Evolutionary conservation across 2,113 vertebrate genomes (phyloP), one percentile per base, ranked within the genome.

Genomic region (Vulpes lagopus): DNA sequence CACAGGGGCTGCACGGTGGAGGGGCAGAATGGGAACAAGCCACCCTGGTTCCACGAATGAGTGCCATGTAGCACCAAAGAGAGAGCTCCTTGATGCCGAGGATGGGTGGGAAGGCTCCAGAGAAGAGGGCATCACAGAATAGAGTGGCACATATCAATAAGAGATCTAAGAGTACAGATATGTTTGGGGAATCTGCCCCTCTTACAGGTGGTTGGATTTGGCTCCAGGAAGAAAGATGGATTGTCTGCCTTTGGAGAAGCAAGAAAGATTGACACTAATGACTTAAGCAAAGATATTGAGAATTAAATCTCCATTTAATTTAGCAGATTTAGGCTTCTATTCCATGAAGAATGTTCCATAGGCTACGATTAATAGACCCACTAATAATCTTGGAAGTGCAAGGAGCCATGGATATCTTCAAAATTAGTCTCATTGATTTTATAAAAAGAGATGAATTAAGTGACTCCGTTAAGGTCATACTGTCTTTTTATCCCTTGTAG

Each of bases 11-110:
- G 4, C 53, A 1, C 8, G 14, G 1, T 27, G 49, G 43, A 25
- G 15, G n/a, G 3, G 25, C 8, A 55, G 30, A n/a, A 0, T 27
- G 51, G 14, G 12, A 62, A 60, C 4, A 60, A 30, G 35, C 5
- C 20, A 8, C 16, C 22, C 38, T 32, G 9, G 25, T 15, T 51
- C 57, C 2, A 4, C 0, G 17, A 51, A 3, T 14, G 2, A n/a
- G 17, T 19, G 43, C n/a, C 3, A 0, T 3, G 14, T 20, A 15
- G 1, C 38, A 79, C 11, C 15, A 22, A 15, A 53, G 32, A 65
- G 51, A 55, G 32, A 17, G 1, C 20, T 60, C 55, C 11, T 60
- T 16, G 2, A 16, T 1, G 16, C 60, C 8, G 11, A 6, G 0
- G 3, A 11, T 23, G 16, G 49, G 15, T 1, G 0, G 69, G 14